Evolutionary conservation across 2,113 vertebrate genomes (phyloP).

Genomic region (Paralichthys olivaceus): DNA sequence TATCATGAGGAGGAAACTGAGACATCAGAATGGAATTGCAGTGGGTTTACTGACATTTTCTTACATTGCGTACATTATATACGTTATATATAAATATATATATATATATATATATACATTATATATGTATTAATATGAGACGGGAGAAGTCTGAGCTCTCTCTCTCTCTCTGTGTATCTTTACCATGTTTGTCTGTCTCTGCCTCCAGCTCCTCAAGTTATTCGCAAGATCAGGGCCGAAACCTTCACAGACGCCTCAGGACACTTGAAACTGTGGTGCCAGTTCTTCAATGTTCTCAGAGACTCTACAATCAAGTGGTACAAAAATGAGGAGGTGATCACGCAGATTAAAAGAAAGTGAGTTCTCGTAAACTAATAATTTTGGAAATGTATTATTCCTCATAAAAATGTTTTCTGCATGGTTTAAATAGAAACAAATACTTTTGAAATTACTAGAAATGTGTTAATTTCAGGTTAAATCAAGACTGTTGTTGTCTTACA

Average conservation of each 20-base stretch:
- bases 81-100: not conserved
- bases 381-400: not conserved
- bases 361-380: not conserved
- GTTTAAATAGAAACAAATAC: not conserved
- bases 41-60: not conserved
- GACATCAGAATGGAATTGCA: not conserved
- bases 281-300: slow-evolving; percentile 96
- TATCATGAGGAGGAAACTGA: not conserved
- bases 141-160: not conserved
- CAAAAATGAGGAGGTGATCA: slow-evolving; percentile 88
- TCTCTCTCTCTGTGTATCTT: not conserved
- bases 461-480: no score
- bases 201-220: slow-evolving; percentile 93
- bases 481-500: no score
- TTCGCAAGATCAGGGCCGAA: slow-evolving; percentile 94
- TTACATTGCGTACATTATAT: not conserved
- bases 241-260: slow-evolving; percentile 91
- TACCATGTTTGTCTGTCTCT: slow-evolving; percentile 4
- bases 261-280: slow-evolving; percentile 97
- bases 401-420: not conserved
- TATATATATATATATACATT: no score
- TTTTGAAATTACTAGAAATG: not conserved
- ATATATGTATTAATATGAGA: not conserved
- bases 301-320: slow-evolving; percentile 92
- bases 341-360: slow-evolving; percentile 89